A percentile compares a stretch with the other conserved stretches of the same genome.
Evolutionary conservation across 2,797 vertebrate species (phyloP).

Genomic region (Babyrousa celebensis): DNA sequence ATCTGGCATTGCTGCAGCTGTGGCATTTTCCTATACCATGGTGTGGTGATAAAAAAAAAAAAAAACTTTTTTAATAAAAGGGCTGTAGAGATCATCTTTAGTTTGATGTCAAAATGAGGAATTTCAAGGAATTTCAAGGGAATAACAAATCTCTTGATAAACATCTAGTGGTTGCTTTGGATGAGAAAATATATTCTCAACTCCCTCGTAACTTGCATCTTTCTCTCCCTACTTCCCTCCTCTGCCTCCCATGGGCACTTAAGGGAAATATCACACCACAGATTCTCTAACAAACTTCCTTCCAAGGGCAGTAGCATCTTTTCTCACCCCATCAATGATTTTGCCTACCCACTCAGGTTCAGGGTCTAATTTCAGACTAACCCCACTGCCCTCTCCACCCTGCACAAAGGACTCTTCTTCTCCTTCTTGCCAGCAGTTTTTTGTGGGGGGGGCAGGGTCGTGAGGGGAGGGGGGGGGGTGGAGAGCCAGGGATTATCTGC

Average conservation of each 20-base stretch:
- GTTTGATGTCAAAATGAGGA: background rate
- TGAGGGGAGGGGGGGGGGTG: background rate
- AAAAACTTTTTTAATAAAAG: background rate
- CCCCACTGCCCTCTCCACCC: too few relatives aligned
- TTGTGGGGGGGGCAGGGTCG: background rate
- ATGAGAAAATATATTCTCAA: background rate
- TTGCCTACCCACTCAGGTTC: background rate
- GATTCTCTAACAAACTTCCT: background rate
- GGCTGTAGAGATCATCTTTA: background rate
- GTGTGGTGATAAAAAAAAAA: too few relatives aligned
- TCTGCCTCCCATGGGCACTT: background rate
- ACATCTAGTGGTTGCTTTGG: background rate
- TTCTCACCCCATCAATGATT: background rate
- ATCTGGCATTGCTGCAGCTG: too few relatives aligned
- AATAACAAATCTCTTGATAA: constrained; percentile 14
- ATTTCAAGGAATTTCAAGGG: background rate
- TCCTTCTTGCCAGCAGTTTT: background rate
- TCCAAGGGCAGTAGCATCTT: background rate
- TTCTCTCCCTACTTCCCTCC: background rate
- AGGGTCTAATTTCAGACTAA: background rate
- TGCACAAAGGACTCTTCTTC: background rate
- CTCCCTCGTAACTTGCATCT: background rate
- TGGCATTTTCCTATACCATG: too few relatives aligned
- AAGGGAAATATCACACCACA: background rate
- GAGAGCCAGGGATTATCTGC: too few relatives aligned